Evolutionary conservation across 1,140 invertebrate species (phyloP).

Genomic region (Rhopalosiphum maidis): DNA sequence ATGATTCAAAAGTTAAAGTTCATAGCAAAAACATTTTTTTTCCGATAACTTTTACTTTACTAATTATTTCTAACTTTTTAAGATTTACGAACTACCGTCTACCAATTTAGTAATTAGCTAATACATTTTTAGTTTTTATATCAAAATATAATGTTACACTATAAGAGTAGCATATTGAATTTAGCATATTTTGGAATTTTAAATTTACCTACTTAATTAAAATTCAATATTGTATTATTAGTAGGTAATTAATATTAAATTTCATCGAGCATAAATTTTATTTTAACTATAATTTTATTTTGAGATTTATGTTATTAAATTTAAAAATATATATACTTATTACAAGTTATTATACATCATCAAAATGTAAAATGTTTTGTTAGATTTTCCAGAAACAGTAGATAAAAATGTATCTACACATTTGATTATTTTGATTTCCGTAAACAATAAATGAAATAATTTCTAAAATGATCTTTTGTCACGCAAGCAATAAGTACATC

Average conservation of each 20-base stretch:
- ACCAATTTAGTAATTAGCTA: background rate
- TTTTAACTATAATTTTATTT: background rate
- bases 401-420: background rate
- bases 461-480: constrained; percentile 8
- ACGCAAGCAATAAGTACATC: background rate
- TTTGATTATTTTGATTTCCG: constrained; percentile 25
- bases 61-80: background rate
- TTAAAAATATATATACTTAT: background rate
- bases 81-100: background rate
- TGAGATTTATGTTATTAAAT: background rate
- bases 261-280: background rate
- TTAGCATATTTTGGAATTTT: background rate
- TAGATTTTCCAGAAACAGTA: too few relatives aligned
- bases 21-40: background rate
- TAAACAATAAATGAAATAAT: background rate
- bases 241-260: background rate
- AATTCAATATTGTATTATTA: background rate
- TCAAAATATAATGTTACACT: background rate
- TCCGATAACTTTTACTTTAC: background rate
- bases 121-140: background rate
- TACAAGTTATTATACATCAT: background rate
- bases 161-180: background rate
- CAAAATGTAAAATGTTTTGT: background rate
- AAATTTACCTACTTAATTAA: background rate
- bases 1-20: background rate